phyloP scores from a whole-genome alignment of 2,797 vertebrate species.

The Furcifer pardalis region DNA sequence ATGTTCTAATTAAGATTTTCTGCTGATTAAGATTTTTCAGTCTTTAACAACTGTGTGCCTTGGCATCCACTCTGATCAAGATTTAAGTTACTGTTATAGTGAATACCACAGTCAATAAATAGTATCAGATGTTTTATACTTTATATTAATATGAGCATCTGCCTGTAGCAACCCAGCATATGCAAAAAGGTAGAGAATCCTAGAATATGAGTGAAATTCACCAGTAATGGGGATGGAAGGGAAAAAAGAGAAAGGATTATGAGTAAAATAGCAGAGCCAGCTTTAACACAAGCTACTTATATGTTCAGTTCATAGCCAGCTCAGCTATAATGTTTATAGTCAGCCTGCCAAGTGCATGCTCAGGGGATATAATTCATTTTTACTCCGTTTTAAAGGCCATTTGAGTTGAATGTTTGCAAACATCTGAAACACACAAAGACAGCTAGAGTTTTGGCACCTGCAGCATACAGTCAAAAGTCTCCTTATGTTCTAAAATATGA shows the following conservation, averaged over 20 bases:
- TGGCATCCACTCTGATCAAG: background rate
- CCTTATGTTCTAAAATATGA: background rate
- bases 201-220: background rate
- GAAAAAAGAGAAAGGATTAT: background rate
- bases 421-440: background rate
- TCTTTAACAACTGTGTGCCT: background rate
- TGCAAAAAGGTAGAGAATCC: background rate
- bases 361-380: constrained; percentile 15
- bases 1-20: background rate
- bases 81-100: background rate
- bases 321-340: constrained; percentile 10
- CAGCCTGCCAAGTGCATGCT: constrained; percentile 10
- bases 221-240: background rate
- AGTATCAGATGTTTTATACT: background rate
- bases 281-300: constrained; percentile 17
- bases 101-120: background rate
- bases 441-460: background rate
- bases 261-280: background rate
- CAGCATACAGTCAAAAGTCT: background rate
- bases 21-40: too few relatives aligned
- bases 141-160: background rate
- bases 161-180: background rate
- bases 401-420: constrained; percentile 23
- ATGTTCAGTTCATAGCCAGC: constrained; percentile 3
- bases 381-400: constrained; percentile 23